Base-by-base conservation (phyloP, 2,888 invertebrate genomes). In the Agriopis marginaria region DNA sequence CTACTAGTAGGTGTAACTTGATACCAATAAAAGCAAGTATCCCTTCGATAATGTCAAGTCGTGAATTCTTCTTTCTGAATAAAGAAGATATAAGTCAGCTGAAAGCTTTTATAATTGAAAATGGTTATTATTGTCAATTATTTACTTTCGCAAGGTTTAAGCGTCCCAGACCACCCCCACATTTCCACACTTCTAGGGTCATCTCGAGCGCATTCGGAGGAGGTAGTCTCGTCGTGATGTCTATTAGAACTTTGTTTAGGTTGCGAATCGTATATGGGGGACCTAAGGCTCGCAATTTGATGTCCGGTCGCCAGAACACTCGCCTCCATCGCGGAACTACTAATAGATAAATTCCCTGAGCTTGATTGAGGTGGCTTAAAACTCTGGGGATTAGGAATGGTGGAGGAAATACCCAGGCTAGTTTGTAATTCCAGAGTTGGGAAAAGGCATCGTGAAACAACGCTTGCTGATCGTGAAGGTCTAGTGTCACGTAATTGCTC, bases 391-490 rank as follows among this genome's bases (percentile, higher is more conserved):
- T 47, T 7, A 47, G n/a, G n/a, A 47, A n/a, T 47, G 47, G 47
- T n/a, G 47, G 47, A 47, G 47, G 47, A n/a, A 47, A 47, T 42
- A 47, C n/a, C 47, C n/a, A n/a, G n/a, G 47, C n/a, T 47, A 47
- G 47, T 12, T n/a, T 47, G 47, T 7, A 47, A n/a, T n/a, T 47
- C 42, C 42, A 42, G n/a, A n/a, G 47, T n/a, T 47, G n/a, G 47
- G 47, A 47, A n/a, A 47, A 47, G 5, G 47, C n/a, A 47, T n/a
- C n/a, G n/a, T 47, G n/a, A 47, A 47, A n/a, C 47, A 47, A 8
- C 42, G 42, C 42, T 42, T 42, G 42, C 7, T n/a, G n/a, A 3
- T 47, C 47, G 47, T 5, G n/a, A 7, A n/a, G n/a, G 47, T 47
- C n/a, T n/a, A 47, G 47, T 6, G 47, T n/a, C 12, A 47, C 47